phyloP scores from a whole-genome alignment of 2,888 invertebrate genomes.

The Eupithecia centaureata region DNA sequence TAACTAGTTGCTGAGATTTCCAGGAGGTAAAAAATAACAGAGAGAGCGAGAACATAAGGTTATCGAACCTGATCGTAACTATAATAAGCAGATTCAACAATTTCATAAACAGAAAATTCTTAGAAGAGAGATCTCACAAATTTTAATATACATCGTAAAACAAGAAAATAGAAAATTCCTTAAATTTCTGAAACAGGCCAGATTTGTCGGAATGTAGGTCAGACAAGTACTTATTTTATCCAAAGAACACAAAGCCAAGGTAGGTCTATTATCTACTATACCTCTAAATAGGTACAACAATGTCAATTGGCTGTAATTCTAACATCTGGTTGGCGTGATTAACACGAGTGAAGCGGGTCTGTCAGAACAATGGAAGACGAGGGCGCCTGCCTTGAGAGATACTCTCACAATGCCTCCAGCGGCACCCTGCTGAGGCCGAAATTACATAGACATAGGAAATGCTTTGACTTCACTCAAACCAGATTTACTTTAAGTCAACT shows the following conservation, averaged over 20 bases:
- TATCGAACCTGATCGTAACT: too few relatives aligned
- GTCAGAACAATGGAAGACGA: slow-evolving; percentile 20
- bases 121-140: too few relatives aligned
- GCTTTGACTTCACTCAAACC: neutral
- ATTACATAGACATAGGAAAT: slow-evolving; percentile 6
- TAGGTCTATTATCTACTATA: too few relatives aligned
- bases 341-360: slow-evolving; percentile 23
- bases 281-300: neutral
- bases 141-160: too few relatives aligned
- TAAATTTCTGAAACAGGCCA: too few relatives aligned
- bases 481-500: neutral
- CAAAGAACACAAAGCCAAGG: neutral
- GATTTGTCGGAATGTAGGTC: neutral
- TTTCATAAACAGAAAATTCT: too few relatives aligned
- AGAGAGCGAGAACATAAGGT: too few relatives aligned
- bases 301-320: slow-evolving; percentile 21
- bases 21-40: too few relatives aligned
- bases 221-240: neutral
- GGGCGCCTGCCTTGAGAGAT: slow-evolving; percentile 26
- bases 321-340: slow-evolving; percentile 27
- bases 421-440: slow-evolving; percentile 10
- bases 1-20: too few relatives aligned
- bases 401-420: slow-evolving; percentile 21
- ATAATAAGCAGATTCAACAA: too few relatives aligned
- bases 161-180: too few relatives aligned